A percentile compares a stretch with the other conserved stretches of the same genome.
Evolutionary conservation across 2,797 vertebrate species (phyloP).

Genomic region (Argentina silus): DNA sequence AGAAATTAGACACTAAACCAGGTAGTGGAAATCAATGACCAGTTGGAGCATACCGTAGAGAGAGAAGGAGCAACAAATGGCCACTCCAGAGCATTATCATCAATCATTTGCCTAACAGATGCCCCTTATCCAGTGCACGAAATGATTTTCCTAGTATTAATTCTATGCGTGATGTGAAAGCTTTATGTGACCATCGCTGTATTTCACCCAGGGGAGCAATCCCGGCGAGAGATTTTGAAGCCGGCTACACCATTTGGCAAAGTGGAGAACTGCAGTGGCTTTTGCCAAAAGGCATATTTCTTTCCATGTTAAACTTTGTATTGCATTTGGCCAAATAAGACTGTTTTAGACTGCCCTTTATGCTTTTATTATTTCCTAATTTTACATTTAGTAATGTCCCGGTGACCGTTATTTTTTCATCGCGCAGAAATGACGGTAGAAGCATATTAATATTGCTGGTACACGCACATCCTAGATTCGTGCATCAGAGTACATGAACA

Average conservation of each 20-base stretch:
- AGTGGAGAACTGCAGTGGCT: slow-evolving; percentile 13
- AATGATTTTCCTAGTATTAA: slow-evolving; percentile 9
- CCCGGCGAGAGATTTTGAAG: too few species aligned
- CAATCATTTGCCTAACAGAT: slow-evolving; percentile 22
- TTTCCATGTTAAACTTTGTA: background rate
- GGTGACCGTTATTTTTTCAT: too few species aligned
- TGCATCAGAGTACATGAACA: too few species aligned
- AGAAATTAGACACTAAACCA: slow-evolving; percentile 41
- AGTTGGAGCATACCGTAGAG: background rate
- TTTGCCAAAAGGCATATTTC: slow-evolving; percentile 10
- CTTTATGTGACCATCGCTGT: slow-evolving; percentile 7
- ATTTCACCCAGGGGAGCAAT: background rate
- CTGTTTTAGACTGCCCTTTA: too few species aligned
- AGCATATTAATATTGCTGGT: too few species aligned
- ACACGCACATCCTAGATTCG: too few species aligned
- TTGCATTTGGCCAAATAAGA: background rate
- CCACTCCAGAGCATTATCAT: background rate
- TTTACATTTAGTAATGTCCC: too few species aligned
- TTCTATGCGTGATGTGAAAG: background rate
- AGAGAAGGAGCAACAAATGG: background rate
- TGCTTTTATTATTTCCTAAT: too few species aligned
- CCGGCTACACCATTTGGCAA: too few species aligned
- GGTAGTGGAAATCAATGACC: slow-evolving; percentile 37
- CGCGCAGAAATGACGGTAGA: too few species aligned
- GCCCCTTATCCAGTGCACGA: slow-evolving; percentile 4